phyloP scores from a whole-genome alignment of 1,140 invertebrate species.

The Phenacoccus solenopsis region DNA sequence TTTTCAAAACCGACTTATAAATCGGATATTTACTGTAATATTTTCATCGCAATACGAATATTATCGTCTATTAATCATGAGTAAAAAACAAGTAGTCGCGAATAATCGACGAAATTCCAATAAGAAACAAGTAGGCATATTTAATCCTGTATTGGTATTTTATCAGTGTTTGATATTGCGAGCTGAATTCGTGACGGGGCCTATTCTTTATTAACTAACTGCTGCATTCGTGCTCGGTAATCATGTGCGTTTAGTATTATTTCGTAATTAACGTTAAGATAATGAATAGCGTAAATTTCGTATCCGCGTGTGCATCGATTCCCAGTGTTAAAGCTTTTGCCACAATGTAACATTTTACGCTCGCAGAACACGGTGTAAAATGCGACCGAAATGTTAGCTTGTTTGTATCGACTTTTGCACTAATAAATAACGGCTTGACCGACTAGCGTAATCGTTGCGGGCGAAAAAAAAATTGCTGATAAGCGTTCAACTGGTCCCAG shows the following conservation, averaged over 20 bases:
- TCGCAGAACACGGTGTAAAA: no score
- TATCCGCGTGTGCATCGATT: no score
- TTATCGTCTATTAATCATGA: background rate
- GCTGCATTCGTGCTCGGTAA: background rate
- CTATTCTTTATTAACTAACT: background rate
- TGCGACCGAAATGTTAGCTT: no score
- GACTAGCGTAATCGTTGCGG: no score
- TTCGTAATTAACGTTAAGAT: no score
- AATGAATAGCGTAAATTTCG: no score
- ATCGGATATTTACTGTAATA: background rate
- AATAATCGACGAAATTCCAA: background rate
- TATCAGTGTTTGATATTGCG: background rate
- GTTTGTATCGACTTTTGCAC: no score
- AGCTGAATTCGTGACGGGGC: background rate
- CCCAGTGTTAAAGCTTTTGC: no score
- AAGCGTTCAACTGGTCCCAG: no score
- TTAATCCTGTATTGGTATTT: background rate
- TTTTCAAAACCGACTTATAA: background rate
- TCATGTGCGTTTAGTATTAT: background rate
- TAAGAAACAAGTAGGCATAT: constrained; percentile 2
- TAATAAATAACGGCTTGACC: no score
- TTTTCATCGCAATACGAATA: background rate
- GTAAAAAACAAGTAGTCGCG: background rate
- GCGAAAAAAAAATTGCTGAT: no score
- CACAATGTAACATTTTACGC: no score